Evolutionary conservation across 2,113 vertebrate species (phyloP), one percentile per base, ranked within the genome.

Genomic region (Microtus ochrogaster): DNA sequence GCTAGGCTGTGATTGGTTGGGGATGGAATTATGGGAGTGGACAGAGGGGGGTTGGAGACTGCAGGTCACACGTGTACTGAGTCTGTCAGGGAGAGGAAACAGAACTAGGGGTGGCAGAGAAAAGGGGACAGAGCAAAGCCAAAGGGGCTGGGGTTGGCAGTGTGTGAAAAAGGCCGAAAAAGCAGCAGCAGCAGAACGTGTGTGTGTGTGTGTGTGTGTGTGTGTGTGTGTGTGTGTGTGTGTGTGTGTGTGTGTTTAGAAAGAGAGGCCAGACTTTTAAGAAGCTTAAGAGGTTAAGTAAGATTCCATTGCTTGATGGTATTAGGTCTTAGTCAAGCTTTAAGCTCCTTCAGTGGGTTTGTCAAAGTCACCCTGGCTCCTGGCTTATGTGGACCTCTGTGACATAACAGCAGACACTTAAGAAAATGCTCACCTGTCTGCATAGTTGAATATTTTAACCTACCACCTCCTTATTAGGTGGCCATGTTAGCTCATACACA

Each of bases 321-420:
- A n/a, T 52, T 52, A 70, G 65, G 89, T 2, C 24, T 89, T 61
- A 86, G 28, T 85, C 82, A 89, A 77, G 24, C 39, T 86, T 82
- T 87, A 58, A 91, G 81, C 77, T 73, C 77, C 55, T 83, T 91
- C 68, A 77, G 22, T 47, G 72, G 58, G 36, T 86, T 89, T 90
- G 79, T 83, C n/a, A 90, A 90, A 79, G 58, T 95, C 84, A 81
- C 24, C 44, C 79, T 86, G 74, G 52, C 66, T 86, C 91, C 79
- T 78, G 47, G 17, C 70, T 88, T 74, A 8, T 28, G 33, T 28
- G 83, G 16, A 22, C 3, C 44, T 92, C 77, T 47, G 24, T 52
- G 89, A 58, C 41, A 44, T 44, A 83, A 52, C 21, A 73, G n/a
- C 16, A 44, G 7, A 52, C 44, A 14, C 39, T 30, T 55, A 49